Conservation (phyloP, 2,888 invertebrate species). For the Caenorhabditis macrosperma region DNA sequence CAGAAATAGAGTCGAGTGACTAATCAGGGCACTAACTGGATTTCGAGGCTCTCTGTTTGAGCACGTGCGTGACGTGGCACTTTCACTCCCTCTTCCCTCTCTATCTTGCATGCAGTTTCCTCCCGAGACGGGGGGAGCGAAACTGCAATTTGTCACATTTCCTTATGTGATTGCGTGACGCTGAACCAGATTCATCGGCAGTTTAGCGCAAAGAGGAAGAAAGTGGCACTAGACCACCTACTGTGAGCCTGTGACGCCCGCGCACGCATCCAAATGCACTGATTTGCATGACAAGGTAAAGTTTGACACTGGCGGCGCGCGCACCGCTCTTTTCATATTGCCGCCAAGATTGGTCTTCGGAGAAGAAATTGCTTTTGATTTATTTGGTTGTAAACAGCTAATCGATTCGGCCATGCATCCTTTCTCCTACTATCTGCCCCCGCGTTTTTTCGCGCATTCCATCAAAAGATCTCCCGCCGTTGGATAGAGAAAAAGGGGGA, state of each 20-base stretch:
- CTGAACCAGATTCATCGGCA: conserved; percentile 40
- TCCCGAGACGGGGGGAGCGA: neutral
- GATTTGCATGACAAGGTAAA: conserved; percentile 53
- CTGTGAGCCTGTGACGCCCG: conserved; percentile 41
- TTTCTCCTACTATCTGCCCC: neutral
- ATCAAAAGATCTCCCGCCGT: conserved; percentile 28
- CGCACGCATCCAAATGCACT: conserved; percentile 24
- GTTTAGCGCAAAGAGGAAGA: conserved; percentile 46
- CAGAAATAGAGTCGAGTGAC: conserved; percentile 48
- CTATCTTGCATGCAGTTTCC: neutral
- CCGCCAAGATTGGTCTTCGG: conserved; percentile 27
- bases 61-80: conserved; percentile 37
- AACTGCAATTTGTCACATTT: neutral
- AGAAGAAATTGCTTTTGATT: conserved; percentile 42
- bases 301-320: conserved; percentile 15
- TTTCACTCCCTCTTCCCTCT: neutral
- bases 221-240: conserved; percentile 49
- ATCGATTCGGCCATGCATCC: conserved; percentile 35
- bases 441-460: conserved; percentile 46
- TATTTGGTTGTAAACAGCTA: conserved; percentile 51
- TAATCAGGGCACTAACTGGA: conserved; percentile 46
- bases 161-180: neutral
- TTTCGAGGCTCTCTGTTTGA: conserved; percentile 30
- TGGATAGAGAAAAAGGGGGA: too few relatives aligned
- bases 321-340: conserved; percentile 51